These are phyloP conservation scores for Pipra filicauda DNA, from an alignment of 2,113 vertebrate species.

Conservation along the genomic window DNA sequence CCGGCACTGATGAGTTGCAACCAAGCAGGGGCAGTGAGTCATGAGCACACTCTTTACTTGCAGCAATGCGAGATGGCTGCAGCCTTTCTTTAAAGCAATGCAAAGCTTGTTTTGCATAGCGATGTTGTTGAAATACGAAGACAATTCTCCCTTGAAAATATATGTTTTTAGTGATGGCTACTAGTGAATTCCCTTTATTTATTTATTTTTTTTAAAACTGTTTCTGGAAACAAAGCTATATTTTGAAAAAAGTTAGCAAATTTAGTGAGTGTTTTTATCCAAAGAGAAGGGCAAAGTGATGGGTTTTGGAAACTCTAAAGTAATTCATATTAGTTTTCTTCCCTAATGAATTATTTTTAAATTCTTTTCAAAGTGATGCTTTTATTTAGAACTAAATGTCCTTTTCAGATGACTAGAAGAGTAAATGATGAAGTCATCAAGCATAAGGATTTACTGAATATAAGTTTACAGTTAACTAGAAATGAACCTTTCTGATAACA, in stretches of 20 bases:
- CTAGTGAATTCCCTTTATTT: neutral
- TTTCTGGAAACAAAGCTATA: neutral
- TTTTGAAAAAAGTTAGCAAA: neutral
- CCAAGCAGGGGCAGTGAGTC: slow-evolving; percentile 31
- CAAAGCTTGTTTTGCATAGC: neutral
- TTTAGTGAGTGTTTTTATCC: neutral
- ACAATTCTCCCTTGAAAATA: neutral
- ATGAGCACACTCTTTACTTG: neutral
- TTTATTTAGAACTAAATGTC: neutral
- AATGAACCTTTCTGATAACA: neutral
- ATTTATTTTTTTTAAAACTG: neutral
- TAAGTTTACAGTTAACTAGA: neutral
- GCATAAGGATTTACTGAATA: neutral
- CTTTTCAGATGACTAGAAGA: neutral
- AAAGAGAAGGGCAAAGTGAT: neutral
- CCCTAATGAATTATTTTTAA: neutral
- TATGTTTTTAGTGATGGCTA: neutral
- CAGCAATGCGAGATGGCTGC: neutral
- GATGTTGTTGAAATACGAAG: neutral
- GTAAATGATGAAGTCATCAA: neutral
- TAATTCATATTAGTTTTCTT: neutral
- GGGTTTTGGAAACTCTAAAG: neutral
- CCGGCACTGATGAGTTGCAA: slow-evolving; percentile 37
- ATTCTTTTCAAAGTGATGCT: neutral
- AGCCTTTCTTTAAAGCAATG: neutral